Evolutionary conservation across 2,113 vertebrate species (phyloP).

Genomic region (Apodemus sylvaticus): DNA sequence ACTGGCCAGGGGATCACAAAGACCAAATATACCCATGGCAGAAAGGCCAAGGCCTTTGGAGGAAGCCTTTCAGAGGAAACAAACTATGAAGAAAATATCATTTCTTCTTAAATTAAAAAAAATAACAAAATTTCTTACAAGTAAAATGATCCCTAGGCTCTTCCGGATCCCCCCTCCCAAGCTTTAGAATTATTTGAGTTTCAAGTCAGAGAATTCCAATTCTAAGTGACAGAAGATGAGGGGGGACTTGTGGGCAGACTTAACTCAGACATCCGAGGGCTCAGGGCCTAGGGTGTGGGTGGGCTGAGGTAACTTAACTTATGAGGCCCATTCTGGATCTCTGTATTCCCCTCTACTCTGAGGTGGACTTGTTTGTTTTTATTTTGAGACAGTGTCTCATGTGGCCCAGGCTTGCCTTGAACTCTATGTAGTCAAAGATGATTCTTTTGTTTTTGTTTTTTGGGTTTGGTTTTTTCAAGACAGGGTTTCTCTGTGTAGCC

Average conservation of each 20-base stretch:
- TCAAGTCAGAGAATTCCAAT: background rate
- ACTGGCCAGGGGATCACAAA: background rate
- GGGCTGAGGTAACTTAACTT: background rate
- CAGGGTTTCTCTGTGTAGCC: too few species aligned
- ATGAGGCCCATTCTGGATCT: background rate
- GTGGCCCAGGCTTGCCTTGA: background rate
- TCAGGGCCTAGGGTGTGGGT: background rate
- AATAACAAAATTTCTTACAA: conserved; percentile 12
- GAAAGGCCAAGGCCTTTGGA: background rate
- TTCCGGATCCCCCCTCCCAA: too few species aligned
- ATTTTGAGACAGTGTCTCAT: background rate
- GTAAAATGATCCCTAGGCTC: background rate
- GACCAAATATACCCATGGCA: background rate
- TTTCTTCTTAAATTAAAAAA: conserved; percentile 18
- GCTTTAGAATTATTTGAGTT: background rate
- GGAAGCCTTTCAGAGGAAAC: background rate
- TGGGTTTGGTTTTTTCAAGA: too few species aligned
- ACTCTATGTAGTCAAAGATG: background rate
- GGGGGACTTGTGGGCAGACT: background rate
- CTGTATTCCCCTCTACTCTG: background rate
- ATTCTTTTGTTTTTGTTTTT: too few species aligned
- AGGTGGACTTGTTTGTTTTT: background rate
- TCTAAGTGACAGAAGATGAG: background rate
- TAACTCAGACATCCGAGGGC: background rate
- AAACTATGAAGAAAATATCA: background rate